Conservation (phyloP, 2,888 invertebrate genomes). For the Cosmorhoe ocellata region DNA sequence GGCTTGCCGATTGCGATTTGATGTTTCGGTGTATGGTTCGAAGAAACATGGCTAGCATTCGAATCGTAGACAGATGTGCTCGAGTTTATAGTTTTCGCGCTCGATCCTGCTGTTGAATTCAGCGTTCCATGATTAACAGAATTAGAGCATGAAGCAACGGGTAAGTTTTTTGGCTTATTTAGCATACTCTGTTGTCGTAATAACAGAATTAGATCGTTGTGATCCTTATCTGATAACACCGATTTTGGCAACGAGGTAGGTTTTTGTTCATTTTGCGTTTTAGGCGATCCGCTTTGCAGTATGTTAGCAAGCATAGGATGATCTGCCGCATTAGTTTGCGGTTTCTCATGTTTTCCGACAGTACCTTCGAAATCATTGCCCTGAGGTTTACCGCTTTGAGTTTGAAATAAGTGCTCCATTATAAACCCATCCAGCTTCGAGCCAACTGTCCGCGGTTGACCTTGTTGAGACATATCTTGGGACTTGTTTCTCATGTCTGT, state of each 20-base stretch:
- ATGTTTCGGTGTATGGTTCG: neutral
- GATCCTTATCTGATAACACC: constrained; percentile 54
- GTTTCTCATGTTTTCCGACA: neutral
- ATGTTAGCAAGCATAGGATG: constrained; percentile 24
- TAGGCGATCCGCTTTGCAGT: constrained; percentile 22
- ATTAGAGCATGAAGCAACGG: neutral
- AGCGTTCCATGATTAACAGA: neutral
- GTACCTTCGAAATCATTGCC: neutral
- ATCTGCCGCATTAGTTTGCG: constrained; percentile 8
- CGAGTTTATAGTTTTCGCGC: neutral
- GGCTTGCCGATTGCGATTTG: neutral
- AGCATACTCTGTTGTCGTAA: constrained; percentile 57
- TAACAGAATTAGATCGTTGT: constrained; percentile 55
- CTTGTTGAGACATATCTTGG: constrained; percentile 21
- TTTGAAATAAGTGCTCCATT: constrained; percentile 11
- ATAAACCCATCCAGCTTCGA: constrained; percentile 33
- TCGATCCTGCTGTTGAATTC: neutral
- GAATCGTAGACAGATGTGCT: constrained; percentile 3
- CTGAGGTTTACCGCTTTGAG: constrained; percentile 3
- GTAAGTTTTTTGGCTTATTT: constrained; percentile 26
- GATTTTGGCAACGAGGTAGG: constrained; percentile 1
- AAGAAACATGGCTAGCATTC: neutral
- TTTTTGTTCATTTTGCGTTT: constrained; percentile 1
- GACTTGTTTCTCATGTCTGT: constrained; percentile 43
- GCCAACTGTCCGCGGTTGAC: constrained; percentile 16